Evolutionary conservation across 2,113 vertebrate species (phyloP).

Genomic region (Brachyistius frenatus): DNA sequence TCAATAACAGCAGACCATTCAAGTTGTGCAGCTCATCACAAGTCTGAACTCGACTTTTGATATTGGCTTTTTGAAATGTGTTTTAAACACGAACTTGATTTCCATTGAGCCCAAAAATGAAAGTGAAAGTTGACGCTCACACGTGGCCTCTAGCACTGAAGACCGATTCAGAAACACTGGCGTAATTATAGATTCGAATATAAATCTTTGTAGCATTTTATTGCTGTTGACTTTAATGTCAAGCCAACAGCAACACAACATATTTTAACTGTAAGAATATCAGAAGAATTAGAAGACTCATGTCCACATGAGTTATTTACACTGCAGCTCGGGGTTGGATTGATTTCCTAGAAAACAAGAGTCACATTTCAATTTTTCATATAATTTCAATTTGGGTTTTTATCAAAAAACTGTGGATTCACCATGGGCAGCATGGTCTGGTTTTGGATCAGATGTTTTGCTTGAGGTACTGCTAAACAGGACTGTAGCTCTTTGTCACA

Average conservation of each 20-base stretch:
- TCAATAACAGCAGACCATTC: neutral
- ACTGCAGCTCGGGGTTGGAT: neutral
- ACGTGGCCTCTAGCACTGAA: too few relatives aligned
- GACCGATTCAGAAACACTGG: too few relatives aligned
- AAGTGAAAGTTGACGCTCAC: conserved; percentile 1
- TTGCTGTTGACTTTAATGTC: too few relatives aligned
- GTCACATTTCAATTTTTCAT: neutral
- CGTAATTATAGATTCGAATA: too few relatives aligned
- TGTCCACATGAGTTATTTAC: neutral
- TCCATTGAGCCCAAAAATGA: neutral
- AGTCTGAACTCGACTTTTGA: conserved; percentile 29
- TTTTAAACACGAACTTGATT: neutral
- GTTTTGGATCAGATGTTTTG: conserved; percentile 50
- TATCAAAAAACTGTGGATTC: neutral
- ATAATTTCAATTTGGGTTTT: conserved; percentile 8
- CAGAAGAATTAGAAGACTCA: too few relatives aligned
- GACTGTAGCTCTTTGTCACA: conserved; percentile 2
- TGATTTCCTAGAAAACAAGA: neutral
- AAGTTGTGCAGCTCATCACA: neutral
- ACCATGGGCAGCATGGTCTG: conserved; percentile 10
- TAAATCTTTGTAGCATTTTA: too few relatives aligned
- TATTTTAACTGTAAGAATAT: too few relatives aligned
- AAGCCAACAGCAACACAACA: too few relatives aligned
- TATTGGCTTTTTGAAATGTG: neutral
- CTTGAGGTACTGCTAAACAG: conserved; percentile 2